Evolutionary conservation across 1,140 invertebrate species (phyloP).

Genomic region (Solenopsis invicta): DNA sequence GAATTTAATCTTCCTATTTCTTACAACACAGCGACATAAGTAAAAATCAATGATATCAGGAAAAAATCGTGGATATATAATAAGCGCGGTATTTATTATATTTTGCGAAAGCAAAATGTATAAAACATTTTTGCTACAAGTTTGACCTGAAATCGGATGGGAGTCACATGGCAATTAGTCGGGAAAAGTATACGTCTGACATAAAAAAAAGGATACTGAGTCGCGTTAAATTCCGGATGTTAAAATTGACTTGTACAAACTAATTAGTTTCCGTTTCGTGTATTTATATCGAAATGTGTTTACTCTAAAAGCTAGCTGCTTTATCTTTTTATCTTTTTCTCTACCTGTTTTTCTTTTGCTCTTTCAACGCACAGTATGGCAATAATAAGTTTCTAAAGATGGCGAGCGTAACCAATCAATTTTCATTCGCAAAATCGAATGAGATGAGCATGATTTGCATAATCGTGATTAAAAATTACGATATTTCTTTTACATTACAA

Average conservation of each 20-base stretch:
- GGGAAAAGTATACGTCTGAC: constrained; percentile 11
- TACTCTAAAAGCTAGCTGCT: not conserved
- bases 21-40: not conserved
- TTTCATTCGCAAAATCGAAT: constrained; percentile 7
- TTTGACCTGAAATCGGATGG: constrained; percentile 44
- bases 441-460: not conserved
- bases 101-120: no score
- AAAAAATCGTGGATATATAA: not conserved
- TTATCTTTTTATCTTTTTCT: constrained; percentile 34
- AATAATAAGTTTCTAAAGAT: not conserved
- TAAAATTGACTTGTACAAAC: constrained; percentile 77
- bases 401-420: not conserved
- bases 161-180: constrained; percentile 79
- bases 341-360: not conserved
- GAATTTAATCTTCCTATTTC: not conserved
- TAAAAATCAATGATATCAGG: no score
- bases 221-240: not conserved
- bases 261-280: constrained; percentile 76
- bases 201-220: not conserved
- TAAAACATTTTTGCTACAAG: not conserved
- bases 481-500: not conserved
- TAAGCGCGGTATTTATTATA: not conserved
- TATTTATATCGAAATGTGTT: constrained; percentile 67
- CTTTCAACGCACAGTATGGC: not conserved
- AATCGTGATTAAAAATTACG: not conserved